phyloP scores from a whole-genome alignment of 2,888 invertebrate species.

The Linyphia triangularis region DNA sequence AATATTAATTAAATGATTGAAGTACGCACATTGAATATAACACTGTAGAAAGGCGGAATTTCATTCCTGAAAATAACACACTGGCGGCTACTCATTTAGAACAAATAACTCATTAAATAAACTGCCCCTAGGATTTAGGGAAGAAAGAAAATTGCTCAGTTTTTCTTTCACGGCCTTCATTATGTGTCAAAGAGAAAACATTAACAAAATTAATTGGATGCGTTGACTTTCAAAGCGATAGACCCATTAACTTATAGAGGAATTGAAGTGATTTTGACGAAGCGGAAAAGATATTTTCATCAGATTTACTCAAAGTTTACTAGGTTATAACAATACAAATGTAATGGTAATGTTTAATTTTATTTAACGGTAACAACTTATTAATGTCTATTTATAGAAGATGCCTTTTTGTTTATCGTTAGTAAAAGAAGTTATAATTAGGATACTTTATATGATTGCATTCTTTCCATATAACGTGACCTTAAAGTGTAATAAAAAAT shows the following conservation, averaged over 20 bases:
- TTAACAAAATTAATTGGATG: conserved; percentile 45
- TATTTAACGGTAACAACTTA: too few relatives aligned
- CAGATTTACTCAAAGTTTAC: too few relatives aligned
- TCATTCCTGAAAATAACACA: background rate
- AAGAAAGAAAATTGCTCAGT: conserved; percentile 1
- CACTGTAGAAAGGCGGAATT: background rate
- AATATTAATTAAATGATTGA: too few relatives aligned
- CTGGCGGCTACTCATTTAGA: background rate
- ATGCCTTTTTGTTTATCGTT: too few relatives aligned
- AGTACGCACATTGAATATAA: too few relatives aligned
- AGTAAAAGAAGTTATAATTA: too few relatives aligned
- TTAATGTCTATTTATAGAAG: too few relatives aligned
- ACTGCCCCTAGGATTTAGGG: background rate
- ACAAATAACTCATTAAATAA: conserved; percentile 22
- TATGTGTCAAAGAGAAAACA: conserved; percentile 9
- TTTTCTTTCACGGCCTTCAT: conserved; percentile 13
- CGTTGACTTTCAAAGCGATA: background rate
- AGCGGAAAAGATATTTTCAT: background rate
- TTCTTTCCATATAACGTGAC: too few relatives aligned
- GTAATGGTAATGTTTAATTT: too few relatives aligned
- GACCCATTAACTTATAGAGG: background rate
- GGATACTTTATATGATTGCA: too few relatives aligned
- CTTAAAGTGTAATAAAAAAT: too few relatives aligned
- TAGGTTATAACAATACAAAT: too few relatives aligned
- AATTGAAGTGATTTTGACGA: background rate